Conservation (phyloP, 2,113 vertebrate species). For the Sminthopsis crassicaudata region DNA sequence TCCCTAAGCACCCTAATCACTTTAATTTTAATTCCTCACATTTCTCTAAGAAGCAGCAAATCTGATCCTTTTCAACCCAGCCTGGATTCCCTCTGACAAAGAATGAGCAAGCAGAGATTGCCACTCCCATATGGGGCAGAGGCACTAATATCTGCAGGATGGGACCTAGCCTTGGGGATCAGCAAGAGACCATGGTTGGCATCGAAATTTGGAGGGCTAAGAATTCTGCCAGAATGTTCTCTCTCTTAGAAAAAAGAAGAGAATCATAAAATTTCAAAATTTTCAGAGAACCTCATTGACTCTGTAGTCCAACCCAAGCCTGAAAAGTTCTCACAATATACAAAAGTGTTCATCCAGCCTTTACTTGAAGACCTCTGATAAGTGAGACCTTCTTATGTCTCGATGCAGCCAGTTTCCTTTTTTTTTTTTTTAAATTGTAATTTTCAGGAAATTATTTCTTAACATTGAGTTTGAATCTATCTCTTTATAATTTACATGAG, state of each 20-base stretch:
- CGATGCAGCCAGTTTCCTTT: background rate
- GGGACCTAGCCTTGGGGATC: background rate
- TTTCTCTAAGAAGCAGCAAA: conserved; percentile 29
- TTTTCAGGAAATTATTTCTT: background rate
- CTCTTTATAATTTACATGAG: background rate
- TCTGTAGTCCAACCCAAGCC: background rate
- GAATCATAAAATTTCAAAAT: background rate
- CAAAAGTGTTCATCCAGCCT: background rate
- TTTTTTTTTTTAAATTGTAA: background rate
- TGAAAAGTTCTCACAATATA: background rate
- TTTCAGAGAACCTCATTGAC: background rate
- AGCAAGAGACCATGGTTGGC: background rate
- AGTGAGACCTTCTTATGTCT: background rate
- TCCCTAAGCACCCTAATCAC: conserved; percentile 4
- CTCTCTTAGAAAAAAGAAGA: conserved; percentile 14
- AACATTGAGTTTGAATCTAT: background rate
- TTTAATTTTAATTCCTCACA: background rate
- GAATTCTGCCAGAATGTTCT: background rate
- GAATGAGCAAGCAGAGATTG: background rate
- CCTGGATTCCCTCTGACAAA: background rate
- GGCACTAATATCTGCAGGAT: background rate
- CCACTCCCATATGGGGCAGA: background rate
- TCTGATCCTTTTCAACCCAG: background rate
- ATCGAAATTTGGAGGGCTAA: background rate
- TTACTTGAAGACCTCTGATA: background rate